phyloP scores from a whole-genome alignment of 2,797 vertebrate genomes.

The Chaetophractus vellerosus region DNA sequence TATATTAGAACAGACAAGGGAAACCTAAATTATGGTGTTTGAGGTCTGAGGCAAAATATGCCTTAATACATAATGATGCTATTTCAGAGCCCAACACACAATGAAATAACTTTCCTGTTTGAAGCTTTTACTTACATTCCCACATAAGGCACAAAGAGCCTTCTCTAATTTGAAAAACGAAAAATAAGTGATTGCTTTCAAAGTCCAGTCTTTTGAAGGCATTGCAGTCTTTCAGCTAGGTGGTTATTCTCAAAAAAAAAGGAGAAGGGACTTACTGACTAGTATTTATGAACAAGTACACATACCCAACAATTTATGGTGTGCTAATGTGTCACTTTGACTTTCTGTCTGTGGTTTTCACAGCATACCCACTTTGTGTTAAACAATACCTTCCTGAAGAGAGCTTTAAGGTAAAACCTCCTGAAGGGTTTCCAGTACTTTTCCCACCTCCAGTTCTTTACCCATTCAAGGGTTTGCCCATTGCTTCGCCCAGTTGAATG shows the following conservation, averaged over 20 bases:
- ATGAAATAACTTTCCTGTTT: constrained; percentile 76
- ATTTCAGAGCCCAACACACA: constrained; percentile 56
- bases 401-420: background rate
- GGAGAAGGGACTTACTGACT: background rate
- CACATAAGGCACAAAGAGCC: constrained; percentile 16
- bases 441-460: background rate
- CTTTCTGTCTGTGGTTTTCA: background rate
- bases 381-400: background rate
- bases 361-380: background rate
- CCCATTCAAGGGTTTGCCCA: background rate
- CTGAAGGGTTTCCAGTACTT: background rate
- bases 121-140: constrained; percentile 72
- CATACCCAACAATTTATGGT: background rate
- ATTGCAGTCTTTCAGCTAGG: constrained; percentile 22
- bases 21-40: constrained; percentile 50
- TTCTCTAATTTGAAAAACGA: constrained; percentile 53
- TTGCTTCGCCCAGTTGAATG: background rate
- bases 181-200: constrained; percentile 69
- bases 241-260: constrained; percentile 50
- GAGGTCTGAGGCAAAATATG: constrained; percentile 56
- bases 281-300: constrained; percentile 8
- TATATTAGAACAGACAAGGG: constrained; percentile 42
- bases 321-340: background rate
- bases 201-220: constrained; percentile 50
- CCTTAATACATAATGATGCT: constrained; percentile 58